phyloP scores from a whole-genome alignment of 2,888 invertebrate genomes.

The Hanleya hanleyi region DNA sequence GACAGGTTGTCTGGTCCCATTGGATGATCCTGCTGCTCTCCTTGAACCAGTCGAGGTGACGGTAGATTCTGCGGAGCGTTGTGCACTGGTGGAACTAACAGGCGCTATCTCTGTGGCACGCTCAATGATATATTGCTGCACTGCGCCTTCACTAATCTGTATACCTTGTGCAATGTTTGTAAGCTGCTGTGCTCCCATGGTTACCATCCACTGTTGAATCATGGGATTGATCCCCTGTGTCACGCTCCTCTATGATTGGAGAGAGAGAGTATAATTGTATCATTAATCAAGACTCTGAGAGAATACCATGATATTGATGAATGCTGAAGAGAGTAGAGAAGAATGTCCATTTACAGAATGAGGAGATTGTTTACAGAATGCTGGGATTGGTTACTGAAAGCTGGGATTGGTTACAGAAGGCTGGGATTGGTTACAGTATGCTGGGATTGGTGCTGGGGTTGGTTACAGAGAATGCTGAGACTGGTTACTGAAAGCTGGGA shows the following conservation, averaged over 20 bases:
- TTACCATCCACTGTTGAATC: constrained; percentile 73
- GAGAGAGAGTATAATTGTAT: no score
- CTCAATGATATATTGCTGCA: constrained; percentile 51
- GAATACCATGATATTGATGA: no score
- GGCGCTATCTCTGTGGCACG: constrained; percentile 9
- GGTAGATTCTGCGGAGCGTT: not conserved
- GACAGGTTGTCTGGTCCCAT: not conserved
- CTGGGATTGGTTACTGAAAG: no score
- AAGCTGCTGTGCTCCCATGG: constrained; percentile 58
- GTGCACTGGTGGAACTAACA: not conserved
- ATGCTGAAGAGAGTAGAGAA: no score
- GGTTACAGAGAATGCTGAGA: no score
- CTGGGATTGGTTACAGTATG: no score
- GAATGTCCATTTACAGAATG: no score
- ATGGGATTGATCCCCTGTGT: constrained; percentile 71
- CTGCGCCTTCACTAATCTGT: constrained; percentile 48
- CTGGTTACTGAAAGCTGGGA: no score
- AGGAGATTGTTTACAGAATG: no score
- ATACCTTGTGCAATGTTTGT: constrained; percentile 51
- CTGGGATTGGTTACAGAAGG: no score
- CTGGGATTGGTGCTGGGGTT: no score
- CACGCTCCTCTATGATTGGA: constrained; percentile 70
- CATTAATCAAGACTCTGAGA: no score
- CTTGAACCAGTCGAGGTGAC: not conserved
- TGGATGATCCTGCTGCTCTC: not conserved